Percentiles rank a stretch among this genome's conserved stretches.
phyloP scores from a whole-genome alignment of 2,888 invertebrate genomes.

The Clunio marinus region DNA sequence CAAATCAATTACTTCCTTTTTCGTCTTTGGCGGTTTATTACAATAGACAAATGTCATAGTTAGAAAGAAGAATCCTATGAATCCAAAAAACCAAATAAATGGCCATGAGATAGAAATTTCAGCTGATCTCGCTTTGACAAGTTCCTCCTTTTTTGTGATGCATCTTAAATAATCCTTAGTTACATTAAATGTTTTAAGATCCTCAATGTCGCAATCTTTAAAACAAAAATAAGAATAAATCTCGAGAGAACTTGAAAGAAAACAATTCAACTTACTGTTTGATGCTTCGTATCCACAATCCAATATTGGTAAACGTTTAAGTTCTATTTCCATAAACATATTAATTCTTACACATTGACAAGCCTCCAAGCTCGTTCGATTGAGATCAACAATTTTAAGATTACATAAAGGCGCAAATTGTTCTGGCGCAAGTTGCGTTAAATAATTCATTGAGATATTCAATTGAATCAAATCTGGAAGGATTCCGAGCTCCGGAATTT shows the following conservation, averaged over 20 bases:
- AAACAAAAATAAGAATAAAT: neutral
- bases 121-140: neutral
- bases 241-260: neutral
- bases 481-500: constrained; percentile 13
- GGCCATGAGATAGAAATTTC: neutral
- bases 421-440: neutral
- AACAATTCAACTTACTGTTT: neutral
- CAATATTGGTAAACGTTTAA: neutral
- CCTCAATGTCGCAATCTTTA: neutral
- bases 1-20: no score
- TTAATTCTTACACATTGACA: constrained; percentile 1
- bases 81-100: neutral
- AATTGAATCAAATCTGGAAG: constrained; percentile 2
- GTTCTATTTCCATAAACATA: neutral
- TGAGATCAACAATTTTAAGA: neutral
- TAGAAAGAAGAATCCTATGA: neutral
- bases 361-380: neutral
- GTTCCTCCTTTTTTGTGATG: neutral
- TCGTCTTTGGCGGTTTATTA: no score
- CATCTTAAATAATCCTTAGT: constrained; percentile 1
- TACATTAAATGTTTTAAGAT: neutral
- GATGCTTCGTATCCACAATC: neutral
- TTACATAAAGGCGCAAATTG: constrained; percentile 1
- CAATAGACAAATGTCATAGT: no score
- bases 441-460: neutral